Base-by-base conservation (phyloP, 2,113 vertebrate genomes). In the Lamprotornis superbus region DNA sequence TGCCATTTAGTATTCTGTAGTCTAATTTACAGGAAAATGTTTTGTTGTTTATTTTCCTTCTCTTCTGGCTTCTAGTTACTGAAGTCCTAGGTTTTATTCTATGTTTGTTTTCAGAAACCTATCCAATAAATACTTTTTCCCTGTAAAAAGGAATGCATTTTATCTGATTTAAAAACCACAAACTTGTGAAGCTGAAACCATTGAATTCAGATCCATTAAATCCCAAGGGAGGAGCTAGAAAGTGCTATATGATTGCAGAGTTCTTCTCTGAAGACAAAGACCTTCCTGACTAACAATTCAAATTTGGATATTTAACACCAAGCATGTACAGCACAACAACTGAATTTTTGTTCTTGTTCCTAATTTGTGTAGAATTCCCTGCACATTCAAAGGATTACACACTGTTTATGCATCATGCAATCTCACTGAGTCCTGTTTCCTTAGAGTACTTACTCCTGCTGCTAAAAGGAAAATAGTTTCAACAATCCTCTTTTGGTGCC, bases 391-490 rank as follows among this genome's bases (percentile, higher is more conserved):
- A 95, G 96, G 97, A 98, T 98, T 98, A 98, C 97, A 97, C 65
- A 95, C 94, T 97, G 95, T 97, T 98, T 97, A 97, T 97, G 96
- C 97, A 96, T 96, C 97, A 77, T 63, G 78, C 92, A 94, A 94
- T 93, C 79, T 97, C 87, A 76, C 94, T 15, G 89, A 97, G 89
- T 96, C 95, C 93, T 96, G 95, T 96, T 97, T 97, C 97, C 97
- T 97, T 96, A 96, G 94, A 97, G 94, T 96, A 93, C 84, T 97
- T 98, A 97, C 82, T 97, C 97, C 97, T 97, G 97, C 96, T 97
- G 98, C 96, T 98, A 97, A 97, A 97, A 96, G 96, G 95, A 97
- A 98, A 98, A 98, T 96, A 96, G 97, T 74, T 93, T 97, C 84
- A 97, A 96, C 95, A 98, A 98, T 98, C 97, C 92, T 97, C 96